These are phyloP conservation scores for Penaeus chinensis DNA, from an alignment of 1,140 invertebrate genomes.

Conservation along the genomic window DNA sequence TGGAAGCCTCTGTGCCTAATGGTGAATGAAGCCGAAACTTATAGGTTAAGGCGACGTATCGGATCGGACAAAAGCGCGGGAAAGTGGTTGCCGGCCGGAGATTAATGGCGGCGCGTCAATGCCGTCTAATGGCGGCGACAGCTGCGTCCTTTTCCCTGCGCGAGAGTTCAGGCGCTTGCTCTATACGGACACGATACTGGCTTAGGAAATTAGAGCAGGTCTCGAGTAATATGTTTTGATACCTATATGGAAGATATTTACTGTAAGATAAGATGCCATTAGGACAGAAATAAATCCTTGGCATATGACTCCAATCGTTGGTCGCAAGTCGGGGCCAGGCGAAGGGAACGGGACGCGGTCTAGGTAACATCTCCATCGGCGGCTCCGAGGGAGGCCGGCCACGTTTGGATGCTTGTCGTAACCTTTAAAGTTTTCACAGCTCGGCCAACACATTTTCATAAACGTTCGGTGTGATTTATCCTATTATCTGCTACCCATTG, in stretches of 20 bases:
- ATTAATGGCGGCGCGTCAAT: conserved; percentile 60
- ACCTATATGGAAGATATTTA: background rate
- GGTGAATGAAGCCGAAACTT: conserved; percentile 56
- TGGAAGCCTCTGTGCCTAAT: conserved; percentile 53
- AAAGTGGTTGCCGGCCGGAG: conserved; percentile 59
- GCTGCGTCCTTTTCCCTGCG: conserved; percentile 34
- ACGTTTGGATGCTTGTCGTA: conserved; percentile 42
- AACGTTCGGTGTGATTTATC: conserved; percentile 58
- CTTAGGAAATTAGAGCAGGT: background rate
- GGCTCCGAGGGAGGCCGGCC: conserved; percentile 30
- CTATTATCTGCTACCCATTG: conserved; percentile 55
- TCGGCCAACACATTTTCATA: conserved; percentile 58
- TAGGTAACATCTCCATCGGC: conserved; percentile 53
- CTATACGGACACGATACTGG: too few relatives aligned
- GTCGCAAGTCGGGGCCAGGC: background rate
- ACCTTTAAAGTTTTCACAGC: conserved; percentile 49
- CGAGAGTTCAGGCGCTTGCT: background rate
- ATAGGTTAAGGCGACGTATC: conserved; percentile 56
- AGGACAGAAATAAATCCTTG: background rate
- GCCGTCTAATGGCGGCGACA: conserved; percentile 60
- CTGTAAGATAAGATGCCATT: background rate
- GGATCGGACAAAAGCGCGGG: conserved; percentile 60
- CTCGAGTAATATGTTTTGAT: too few relatives aligned
- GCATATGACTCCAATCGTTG: too few relatives aligned
- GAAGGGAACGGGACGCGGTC: background rate